Evolutionary conservation across 2,113 vertebrate species (phyloP), one percentile per base, ranked within the genome.

Genomic region (Vulpes vulpes): DNA sequence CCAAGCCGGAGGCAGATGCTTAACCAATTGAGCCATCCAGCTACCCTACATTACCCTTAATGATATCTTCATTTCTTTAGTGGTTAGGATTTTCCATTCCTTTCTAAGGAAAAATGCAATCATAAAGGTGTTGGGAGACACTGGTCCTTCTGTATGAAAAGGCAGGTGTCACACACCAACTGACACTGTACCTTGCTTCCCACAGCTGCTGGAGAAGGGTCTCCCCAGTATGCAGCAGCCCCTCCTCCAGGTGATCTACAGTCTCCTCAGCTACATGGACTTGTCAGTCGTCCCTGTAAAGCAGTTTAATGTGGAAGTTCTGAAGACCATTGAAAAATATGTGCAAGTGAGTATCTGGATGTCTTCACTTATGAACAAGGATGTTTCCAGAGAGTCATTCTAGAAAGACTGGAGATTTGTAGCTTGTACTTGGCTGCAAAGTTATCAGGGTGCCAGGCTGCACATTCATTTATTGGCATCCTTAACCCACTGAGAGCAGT

Each of bases 251-350:
- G 99, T 99, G 93, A 99, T 99, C 97, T 99, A 99, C 98, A 99
- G 99, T 93, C 99, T 99, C 96, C 99, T 99, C 67, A 99, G 99
- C 98, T 99, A 99, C 93, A 99, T 99, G 99, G 99, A 99, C 97
- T 98, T 99, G 89, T 99, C 99, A 0, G 98, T 99, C 6, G 99
- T 99, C 96, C 99, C 99, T 53, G 99, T 99, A 91, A 99, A 99
- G 98, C 99, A 99, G 91, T 99, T 99, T 96, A 99, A 99, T 1
- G 95, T 99, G 96, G 99, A 99, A 98, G 99, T 99, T 94, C 99
- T 99, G 80, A 99, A 99, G 98, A 99, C 99, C 89, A 99, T 99
- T 92, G 99, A 99, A 98, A 99, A 99, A 99, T 99, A 99, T 2
- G 99, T 99, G 22, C 99, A 99, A 98, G 99, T 99, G 96, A 99